A percentile compares a stretch with the other conserved stretches of the same genome.
phyloP scores from a whole-genome alignment of 1,140 invertebrate species.

The Halyomorpha halys region DNA sequence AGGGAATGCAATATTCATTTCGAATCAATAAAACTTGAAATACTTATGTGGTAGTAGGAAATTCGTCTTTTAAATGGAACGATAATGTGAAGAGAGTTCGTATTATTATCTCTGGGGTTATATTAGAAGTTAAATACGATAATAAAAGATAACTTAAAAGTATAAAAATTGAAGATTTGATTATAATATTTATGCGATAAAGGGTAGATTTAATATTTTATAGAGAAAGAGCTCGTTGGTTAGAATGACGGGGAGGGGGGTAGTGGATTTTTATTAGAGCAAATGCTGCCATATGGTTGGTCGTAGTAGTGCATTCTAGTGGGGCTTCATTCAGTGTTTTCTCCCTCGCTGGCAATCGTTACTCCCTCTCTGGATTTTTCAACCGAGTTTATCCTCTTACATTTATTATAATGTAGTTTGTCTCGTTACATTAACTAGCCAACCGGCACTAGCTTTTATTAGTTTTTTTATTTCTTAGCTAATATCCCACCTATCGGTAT shows the following conservation, averaged over 20 bases:
- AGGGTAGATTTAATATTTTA: too few species aligned
- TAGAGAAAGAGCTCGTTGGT: too few species aligned
- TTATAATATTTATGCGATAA: too few species aligned
- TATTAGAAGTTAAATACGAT: too few species aligned
- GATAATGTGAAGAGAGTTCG: too few species aligned
- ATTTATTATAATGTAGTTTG: not conserved
- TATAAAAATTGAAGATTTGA: too few species aligned
- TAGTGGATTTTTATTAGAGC: slow-evolving; percentile 4
- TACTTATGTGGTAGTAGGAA: too few species aligned
- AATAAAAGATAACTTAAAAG: too few species aligned
- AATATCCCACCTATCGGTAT: not conserved
- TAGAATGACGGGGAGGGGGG: not conserved
- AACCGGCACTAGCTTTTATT: not conserved
- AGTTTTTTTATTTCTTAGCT: not conserved
- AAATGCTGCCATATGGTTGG: slow-evolving; percentile 6
- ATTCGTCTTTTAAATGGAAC: too few species aligned
- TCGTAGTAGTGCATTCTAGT: slow-evolving; percentile 10
- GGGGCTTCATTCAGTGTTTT: not conserved
- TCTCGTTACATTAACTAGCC: not conserved
- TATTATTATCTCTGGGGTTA: too few species aligned
- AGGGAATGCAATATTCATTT: too few species aligned
- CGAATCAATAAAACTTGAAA: too few species aligned
- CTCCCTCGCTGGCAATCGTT: not conserved
- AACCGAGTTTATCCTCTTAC: not conserved
- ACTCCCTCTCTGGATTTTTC: not conserved